A percentile compares a stretch with the other conserved stretches of the same genome.
These are phyloP conservation scores for Fistularia tabacaria DNA, from an alignment of 2,797 vertebrate species.

Conservation along the genomic window DNA sequence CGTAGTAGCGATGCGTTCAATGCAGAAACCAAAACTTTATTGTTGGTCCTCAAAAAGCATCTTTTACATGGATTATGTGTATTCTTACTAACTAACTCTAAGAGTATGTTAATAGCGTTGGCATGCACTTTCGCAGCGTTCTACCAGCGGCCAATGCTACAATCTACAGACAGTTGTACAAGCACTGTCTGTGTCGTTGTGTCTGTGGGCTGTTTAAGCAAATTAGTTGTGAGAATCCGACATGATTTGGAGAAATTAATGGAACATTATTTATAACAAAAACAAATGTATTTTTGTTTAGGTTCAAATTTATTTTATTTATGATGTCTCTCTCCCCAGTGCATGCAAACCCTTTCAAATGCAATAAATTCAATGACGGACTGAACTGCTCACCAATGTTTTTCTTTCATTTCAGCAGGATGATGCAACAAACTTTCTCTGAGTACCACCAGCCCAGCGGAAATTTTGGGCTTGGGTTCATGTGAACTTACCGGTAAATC, in stretches of 20 bases:
- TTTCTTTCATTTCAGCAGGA: conserved; percentile 5
- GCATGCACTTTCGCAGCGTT: conserved; percentile 60
- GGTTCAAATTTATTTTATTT: conserved; percentile 88
- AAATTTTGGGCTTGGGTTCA: too few species aligned
- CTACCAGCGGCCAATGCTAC: conserved; percentile 49
- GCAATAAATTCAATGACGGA: conserved; percentile 98
- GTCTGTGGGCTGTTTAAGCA: conserved; percentile 83
- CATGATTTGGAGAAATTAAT: conserved; percentile 77
- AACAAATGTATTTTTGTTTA: conserved; percentile 82
- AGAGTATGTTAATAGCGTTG: too few species aligned
- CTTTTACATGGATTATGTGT: not conserved
- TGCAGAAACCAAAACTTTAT: conserved; percentile 75
- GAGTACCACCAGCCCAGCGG: too few species aligned
- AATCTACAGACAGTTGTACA: too few species aligned
- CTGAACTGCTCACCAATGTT: conserved; percentile 61
- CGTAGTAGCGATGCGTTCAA: too few species aligned
- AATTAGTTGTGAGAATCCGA: conserved; percentile 81
- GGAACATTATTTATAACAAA: conserved; percentile 66
- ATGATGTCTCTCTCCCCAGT: conserved; percentile 76
- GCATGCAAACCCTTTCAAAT: conserved; percentile 98
- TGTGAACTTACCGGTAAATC: too few species aligned
- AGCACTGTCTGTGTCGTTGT: conserved; percentile 71
- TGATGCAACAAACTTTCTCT: too few species aligned
- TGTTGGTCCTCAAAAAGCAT: conserved; percentile 64
- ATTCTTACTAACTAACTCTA: conserved; percentile 5